These are phyloP conservation scores for Liasis olivaceus DNA, from an alignment of 2,797 vertebrate species.

Conservation along the genomic window DNA sequence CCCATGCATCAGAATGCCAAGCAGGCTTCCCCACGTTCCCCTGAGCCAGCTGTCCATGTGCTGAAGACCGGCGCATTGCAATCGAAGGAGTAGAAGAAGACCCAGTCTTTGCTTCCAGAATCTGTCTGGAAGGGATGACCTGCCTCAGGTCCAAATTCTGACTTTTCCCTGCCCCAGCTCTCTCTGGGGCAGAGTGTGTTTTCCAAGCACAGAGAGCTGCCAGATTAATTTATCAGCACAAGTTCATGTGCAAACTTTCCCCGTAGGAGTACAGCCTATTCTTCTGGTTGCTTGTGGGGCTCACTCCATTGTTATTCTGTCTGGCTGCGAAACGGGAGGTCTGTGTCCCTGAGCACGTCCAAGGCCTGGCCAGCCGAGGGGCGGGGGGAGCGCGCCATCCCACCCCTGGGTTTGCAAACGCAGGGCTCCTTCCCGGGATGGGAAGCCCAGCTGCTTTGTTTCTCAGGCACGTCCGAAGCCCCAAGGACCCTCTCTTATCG, in stretches of 20 bases:
- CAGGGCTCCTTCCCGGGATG: accelerated
- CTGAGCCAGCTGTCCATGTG: no score
- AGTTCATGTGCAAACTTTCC: conserved; percentile 70
- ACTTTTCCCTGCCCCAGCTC: no score
- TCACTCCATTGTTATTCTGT: conserved; percentile 70
- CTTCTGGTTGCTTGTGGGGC: conserved; percentile 44
- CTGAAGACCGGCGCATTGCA: no score
- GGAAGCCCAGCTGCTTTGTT: accelerated
- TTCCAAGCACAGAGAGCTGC: conserved; percentile 58
- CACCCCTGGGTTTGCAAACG: background rate
- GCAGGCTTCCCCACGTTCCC: no score
- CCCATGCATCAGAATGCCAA: no score
- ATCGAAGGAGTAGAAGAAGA: no score
- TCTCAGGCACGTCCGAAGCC: background rate
- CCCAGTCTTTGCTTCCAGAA: no score
- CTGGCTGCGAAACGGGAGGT: conserved; percentile 60
- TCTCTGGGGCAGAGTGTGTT: background rate
- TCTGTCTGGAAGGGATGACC: background rate
- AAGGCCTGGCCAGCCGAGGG: conserved; percentile 29
- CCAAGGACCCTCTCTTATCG: background rate
- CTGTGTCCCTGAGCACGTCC: conserved; percentile 64
- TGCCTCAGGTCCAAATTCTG: background rate
- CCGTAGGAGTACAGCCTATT: conserved; percentile 65
- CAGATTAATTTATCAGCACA: conserved; percentile 62
- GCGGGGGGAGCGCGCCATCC: background rate